phyloP scores from a whole-genome alignment of 2,888 invertebrate species.

The Tenthredo distinguenda region DNA sequence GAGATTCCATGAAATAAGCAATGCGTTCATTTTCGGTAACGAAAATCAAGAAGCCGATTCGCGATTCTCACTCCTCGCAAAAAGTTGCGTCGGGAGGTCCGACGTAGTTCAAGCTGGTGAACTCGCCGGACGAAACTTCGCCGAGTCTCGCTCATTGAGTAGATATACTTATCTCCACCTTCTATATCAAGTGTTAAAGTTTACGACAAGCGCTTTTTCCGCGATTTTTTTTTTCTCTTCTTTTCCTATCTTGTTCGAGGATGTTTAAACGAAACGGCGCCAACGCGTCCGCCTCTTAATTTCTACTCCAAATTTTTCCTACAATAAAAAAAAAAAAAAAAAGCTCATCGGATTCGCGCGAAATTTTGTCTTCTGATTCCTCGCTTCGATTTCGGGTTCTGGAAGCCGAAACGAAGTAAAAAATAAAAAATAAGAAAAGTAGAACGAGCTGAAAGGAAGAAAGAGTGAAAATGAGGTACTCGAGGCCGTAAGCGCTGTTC shows the following conservation, averaged over 20 bases:
- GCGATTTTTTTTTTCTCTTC: not conserved
- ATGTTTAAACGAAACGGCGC: not conserved
- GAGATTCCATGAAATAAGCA: too few species aligned
- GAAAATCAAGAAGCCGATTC: not conserved
- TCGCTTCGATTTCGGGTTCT: not conserved
- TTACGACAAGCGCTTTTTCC: not conserved
- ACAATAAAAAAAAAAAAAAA: not conserved
- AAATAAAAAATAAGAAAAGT: not conserved
- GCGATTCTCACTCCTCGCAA: not conserved
- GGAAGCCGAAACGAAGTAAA: not conserved
- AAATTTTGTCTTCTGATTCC: not conserved
- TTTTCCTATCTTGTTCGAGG: not conserved
- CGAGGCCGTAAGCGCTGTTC: not conserved
- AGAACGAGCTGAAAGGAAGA: not conserved
- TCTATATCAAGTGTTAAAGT: conserved; percentile 31
- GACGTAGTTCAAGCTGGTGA: not conserved
- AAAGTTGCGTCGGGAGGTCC: conserved; percentile 7
- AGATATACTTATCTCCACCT: conserved; percentile 28
- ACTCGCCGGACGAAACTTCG: conserved; percentile 5
- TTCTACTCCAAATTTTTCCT: not conserved
- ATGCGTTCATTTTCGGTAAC: not conserved
- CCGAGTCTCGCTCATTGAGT: conserved; percentile 13
- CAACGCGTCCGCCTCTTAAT: not conserved
- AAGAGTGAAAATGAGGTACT: not conserved
- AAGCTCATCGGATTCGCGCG: not conserved